A percentile compares a stretch with the other conserved stretches of the same genome.
These are phyloP conservation scores for Seriola aureovittata DNA, from an alignment of 2,113 vertebrate species.

Conservation along the genomic window DNA sequence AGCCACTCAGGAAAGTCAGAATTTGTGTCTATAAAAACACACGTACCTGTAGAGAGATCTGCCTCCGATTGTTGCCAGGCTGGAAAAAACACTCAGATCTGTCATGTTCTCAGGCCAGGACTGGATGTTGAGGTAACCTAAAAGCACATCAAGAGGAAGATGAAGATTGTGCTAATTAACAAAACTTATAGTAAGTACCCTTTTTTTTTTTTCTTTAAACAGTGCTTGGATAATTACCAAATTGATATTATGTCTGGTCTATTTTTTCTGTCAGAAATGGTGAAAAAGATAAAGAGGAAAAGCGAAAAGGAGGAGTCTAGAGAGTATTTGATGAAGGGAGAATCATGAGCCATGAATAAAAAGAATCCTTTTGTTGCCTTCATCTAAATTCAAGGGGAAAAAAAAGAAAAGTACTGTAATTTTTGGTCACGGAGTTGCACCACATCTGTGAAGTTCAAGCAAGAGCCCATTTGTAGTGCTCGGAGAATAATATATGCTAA, in stretches of 20 bases:
- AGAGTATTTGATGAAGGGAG: conserved; percentile 4
- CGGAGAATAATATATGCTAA: conserved; percentile 62
- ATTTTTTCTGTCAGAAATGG: not conserved
- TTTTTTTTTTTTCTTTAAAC: not conserved
- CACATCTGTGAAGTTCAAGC: conserved; percentile 41
- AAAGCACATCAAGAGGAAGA: conserved; percentile 29
- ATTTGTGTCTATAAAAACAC: not conserved
- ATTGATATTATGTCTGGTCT: not conserved
- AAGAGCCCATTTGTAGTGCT: conserved; percentile 35
- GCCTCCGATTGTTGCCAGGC: conserved; percentile 94
- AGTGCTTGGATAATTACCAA: not conserved
- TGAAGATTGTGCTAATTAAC: not conserved
- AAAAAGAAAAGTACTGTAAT: not conserved
- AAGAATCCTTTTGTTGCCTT: conserved; percentile 3
- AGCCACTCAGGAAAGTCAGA: no score
- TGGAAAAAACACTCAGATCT: conserved; percentile 96
- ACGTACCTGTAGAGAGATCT: conserved; percentile 93
- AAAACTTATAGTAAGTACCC: not conserved
- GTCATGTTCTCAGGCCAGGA: conserved; percentile 99
- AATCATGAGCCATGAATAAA: not conserved
- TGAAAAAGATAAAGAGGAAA: not conserved
- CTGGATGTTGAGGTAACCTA: conserved; percentile 97
- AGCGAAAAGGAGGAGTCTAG: no score
- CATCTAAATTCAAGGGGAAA: not conserved
- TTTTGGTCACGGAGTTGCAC: not conserved